Evolutionary conservation across 1,140 invertebrate genomes (phyloP).

Genomic region (Harlomillsia oculata): DNA sequence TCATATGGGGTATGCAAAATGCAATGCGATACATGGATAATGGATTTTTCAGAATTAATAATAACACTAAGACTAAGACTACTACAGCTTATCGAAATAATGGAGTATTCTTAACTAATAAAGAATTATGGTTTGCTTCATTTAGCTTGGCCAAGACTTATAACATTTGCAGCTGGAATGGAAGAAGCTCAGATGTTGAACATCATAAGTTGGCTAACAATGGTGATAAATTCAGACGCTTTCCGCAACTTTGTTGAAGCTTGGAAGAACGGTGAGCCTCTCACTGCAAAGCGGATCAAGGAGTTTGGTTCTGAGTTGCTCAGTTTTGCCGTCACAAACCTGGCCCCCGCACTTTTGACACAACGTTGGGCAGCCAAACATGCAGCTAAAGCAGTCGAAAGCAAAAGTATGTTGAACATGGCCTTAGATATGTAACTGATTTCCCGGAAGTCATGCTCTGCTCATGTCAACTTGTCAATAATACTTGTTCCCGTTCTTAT

Average conservation of each 20-base stretch:
- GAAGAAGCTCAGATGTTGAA: neutral
- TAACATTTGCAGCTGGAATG: conserved; percentile 1
- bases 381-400: no score
- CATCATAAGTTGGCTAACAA: neutral
- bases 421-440: no score
- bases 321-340: conserved; percentile 1
- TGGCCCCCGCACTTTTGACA: neutral
- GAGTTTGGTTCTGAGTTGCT: conserved; percentile 1
- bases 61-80: neutral
- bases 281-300: neutral
- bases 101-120: neutral
- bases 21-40: no score
- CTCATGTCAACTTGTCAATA: no score
- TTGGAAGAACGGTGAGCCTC: conserved; percentile 1
- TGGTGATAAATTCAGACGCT: neutral
- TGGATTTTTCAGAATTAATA: no score
- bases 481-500: no score
- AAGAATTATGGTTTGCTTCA: neutral
- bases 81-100: neutral
- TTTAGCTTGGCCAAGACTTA: conserved; percentile 3
- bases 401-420: no score
- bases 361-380: no score
- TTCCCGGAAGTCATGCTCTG: no score
- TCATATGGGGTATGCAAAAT: conserved; percentile 4
- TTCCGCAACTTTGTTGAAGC: neutral